Evolutionary conservation across 2,113 vertebrate genomes (phyloP).

Genomic region (Serilophus lunatus): DNA sequence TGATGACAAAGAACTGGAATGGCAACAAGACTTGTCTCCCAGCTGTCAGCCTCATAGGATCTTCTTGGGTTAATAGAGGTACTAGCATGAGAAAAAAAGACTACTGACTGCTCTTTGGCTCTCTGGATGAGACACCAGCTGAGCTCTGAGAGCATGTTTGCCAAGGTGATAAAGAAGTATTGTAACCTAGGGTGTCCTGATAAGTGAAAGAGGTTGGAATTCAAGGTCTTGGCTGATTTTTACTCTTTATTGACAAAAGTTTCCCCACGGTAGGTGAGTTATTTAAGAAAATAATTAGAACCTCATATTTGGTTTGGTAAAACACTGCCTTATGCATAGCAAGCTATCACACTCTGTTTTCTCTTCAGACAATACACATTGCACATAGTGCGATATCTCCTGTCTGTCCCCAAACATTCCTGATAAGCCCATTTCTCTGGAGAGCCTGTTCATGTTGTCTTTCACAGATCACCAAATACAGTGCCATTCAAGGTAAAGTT

Average conservation of each 20-base stretch:
- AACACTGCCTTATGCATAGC: background rate
- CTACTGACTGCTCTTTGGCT: background rate
- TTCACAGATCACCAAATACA: background rate
- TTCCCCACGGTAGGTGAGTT: background rate
- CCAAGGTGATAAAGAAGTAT: background rate
- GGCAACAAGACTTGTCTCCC: background rate
- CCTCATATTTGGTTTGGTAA: background rate
- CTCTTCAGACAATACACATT: background rate
- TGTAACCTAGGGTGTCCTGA: background rate
- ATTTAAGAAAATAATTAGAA: background rate
- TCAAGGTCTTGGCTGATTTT: background rate
- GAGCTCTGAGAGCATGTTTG: background rate
- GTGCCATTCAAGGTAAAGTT: background rate
- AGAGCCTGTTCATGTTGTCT: background rate
- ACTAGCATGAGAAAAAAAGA: background rate
- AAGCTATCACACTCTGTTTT: background rate
- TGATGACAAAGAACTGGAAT: background rate
- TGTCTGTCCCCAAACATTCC: background rate
- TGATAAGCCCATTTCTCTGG: background rate
- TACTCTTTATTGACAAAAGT: background rate
- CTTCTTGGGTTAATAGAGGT: background rate
- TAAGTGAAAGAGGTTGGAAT: background rate
- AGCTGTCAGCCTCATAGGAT: background rate
- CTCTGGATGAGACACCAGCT: background rate
- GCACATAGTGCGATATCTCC: background rate